Evolutionary conservation across 1,140 invertebrate species (phyloP).

Genomic region (Apocrypta bakeri): DNA sequence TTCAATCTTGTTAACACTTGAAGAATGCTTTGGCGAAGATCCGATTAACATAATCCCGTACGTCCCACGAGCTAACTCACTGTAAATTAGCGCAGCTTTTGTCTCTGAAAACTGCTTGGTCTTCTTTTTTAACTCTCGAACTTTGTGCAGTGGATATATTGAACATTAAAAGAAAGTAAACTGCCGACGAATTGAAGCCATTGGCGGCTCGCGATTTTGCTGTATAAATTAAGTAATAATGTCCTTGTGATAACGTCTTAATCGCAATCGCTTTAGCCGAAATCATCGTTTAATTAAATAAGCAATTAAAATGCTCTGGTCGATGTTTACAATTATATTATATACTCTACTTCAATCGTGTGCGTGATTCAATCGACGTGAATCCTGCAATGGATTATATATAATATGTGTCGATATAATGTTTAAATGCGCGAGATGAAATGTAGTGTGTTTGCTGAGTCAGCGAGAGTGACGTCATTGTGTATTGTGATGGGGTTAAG

Average conservation of each 20-base stretch:
- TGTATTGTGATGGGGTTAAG: background rate
- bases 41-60: background rate
- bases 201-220: conserved; percentile 44
- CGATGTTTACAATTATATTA: background rate
- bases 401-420: no score
- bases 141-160: background rate
- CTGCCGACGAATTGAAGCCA: conserved; percentile 44
- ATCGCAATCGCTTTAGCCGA: conserved; percentile 54
- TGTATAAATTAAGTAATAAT: conserved; percentile 69
- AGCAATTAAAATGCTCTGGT: conserved; percentile 66
- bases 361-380: background rate
- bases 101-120: background rate
- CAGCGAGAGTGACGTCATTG: background rate
- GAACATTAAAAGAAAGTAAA: background rate
- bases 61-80: background rate
- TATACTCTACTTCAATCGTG: background rate
- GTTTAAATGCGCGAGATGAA: background rate
- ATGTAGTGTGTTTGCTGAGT: background rate
- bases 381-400: no score
- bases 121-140: no score
- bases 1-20: background rate
- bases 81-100: background rate
- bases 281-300: conserved; percentile 67
- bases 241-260: conserved; percentile 65
- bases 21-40: background rate